phyloP scores from a whole-genome alignment of 2,797 vertebrate genomes.

The Semotilus atromaculatus region DNA sequence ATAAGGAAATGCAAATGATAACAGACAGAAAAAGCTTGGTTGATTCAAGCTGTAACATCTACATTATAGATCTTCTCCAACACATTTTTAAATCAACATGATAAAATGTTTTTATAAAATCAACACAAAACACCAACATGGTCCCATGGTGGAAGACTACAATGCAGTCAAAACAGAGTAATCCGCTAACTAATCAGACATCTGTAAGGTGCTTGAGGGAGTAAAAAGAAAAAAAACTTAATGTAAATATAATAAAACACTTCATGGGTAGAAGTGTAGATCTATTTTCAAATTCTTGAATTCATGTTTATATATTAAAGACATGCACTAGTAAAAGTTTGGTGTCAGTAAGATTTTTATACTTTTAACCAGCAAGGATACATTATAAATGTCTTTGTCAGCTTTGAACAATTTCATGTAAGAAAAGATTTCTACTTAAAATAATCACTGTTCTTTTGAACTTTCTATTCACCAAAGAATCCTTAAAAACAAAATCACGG shows the following conservation, averaged over 20 bases:
- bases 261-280: background rate
- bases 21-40: background rate
- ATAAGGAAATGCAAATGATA: slow-evolving; percentile 1
- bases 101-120: slow-evolving; percentile 24
- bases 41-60: slow-evolving; percentile 22
- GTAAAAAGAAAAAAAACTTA: background rate
- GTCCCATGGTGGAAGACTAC: slow-evolving; percentile 50
- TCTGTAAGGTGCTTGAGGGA: background rate
- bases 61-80: background rate
- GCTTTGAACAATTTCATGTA: too few relatives aligned
- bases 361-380: background rate
- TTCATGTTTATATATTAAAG: background rate
- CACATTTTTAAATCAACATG: background rate
- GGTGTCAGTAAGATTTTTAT: background rate
- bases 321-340: background rate
- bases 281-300: background rate
- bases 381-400: too few relatives aligned
- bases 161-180: slow-evolving; percentile 61
- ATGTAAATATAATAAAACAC: background rate
- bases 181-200: slow-evolving; percentile 8
- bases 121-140: slow-evolving; percentile 40
- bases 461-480: too few relatives aligned
- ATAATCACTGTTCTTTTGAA: background rate
- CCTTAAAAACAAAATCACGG: background rate
- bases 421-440: background rate